Evolutionary conservation across 2,113 vertebrate species (phyloP).

Genomic region (Corythornis madagascariensis): DNA sequence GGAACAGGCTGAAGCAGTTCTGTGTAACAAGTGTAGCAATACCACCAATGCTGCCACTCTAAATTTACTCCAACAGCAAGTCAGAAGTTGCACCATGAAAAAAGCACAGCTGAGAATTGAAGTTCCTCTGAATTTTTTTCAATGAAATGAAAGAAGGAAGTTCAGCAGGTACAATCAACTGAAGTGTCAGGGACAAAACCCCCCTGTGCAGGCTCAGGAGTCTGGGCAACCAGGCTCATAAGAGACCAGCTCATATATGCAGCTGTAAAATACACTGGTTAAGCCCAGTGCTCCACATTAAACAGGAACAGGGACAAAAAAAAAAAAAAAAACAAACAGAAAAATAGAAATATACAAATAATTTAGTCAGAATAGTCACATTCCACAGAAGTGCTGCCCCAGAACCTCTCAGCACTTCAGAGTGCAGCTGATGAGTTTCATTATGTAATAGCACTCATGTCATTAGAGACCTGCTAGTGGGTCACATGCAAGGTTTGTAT

Average conservation of each 20-base stretch:
- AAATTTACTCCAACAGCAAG: background rate
- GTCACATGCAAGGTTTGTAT: slow-evolving; percentile 8
- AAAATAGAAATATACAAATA: background rate
- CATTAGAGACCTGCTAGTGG: slow-evolving; percentile 28
- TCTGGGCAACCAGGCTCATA: background rate
- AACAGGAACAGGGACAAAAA: background rate
- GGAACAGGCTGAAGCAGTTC: fast-evolving
- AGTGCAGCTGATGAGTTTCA: background rate
- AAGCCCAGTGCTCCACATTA: background rate
- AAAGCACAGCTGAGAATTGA: background rate
- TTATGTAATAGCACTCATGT: slow-evolving; percentile 45
- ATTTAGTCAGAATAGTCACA: background rate
- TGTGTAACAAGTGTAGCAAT: fast-evolving
- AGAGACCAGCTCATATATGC: background rate
- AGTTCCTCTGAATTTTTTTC: slow-evolving; percentile 5
- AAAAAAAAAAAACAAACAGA: background rate
- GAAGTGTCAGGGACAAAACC: background rate
- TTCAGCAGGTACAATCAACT: background rate
- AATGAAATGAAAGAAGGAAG: slow-evolving; percentile 49
- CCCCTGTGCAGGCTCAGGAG: background rate
- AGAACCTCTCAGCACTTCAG: background rate
- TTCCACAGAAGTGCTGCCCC: background rate
- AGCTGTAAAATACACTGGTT: background rate
- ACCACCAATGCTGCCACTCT: background rate
- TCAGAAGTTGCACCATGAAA: background rate